A percentile compares a stretch with the other conserved stretches of the same genome.
phyloP scores from a whole-genome alignment of 2,888 invertebrate species.

The Chrysopilus asiliformis region DNA sequence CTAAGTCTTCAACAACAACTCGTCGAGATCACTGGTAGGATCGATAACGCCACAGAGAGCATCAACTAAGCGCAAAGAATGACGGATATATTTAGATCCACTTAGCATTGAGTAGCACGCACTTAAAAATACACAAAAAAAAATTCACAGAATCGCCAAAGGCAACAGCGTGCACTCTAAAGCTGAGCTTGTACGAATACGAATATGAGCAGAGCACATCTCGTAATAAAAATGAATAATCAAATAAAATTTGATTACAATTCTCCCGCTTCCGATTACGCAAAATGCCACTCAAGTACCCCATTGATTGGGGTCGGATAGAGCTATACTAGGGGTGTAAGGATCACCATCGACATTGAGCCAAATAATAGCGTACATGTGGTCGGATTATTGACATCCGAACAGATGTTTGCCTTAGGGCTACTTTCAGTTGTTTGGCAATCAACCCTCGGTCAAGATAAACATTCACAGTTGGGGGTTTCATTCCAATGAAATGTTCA shows the following conservation, averaged over 20 bases:
- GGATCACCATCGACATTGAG: no score
- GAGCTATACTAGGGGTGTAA: no score
- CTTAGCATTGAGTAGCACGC: background rate
- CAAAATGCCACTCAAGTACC: constrained; percentile 1
- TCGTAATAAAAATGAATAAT: background rate
- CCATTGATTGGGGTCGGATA: no score
- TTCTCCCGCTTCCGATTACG: constrained; percentile 4
- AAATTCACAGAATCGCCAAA: background rate
- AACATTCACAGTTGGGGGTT: no score
- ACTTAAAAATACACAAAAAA: no score
- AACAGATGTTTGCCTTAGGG: constrained; percentile 20
- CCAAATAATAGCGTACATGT: constrained; percentile 18
- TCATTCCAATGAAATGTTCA: no score
- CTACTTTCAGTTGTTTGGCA: no score
- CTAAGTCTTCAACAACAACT: constrained; percentile 2
- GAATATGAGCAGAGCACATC: background rate
- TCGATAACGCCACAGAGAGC: no score
- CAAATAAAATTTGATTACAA: background rate
- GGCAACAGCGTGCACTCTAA: no score
- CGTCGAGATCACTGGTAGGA: no score
- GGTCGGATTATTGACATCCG: constrained; percentile 18
- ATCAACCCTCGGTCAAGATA: no score
- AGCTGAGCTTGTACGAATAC: no score
- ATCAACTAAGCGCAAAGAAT: background rate
- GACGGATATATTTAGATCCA: background rate